Evolutionary conservation across 2,797 vertebrate species (phyloP).

Genomic region (Distichodus sexfasciatus): DNA sequence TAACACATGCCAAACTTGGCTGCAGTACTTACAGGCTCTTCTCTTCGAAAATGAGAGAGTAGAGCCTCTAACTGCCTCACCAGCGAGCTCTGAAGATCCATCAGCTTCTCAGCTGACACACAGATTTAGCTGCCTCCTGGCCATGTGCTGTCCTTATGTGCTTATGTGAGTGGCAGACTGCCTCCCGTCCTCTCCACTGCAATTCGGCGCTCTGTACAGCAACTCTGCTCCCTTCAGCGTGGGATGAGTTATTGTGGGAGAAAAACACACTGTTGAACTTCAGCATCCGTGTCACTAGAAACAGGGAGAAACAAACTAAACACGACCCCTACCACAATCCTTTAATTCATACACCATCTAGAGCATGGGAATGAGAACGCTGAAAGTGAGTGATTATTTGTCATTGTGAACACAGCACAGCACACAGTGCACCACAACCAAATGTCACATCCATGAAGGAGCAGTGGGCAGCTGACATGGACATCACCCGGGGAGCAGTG

Average conservation of each 20-base stretch:
- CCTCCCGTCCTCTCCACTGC: not conserved
- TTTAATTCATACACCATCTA: not conserved
- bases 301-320: not conserved
- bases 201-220: not conserved
- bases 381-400: no score
- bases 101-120: not conserved
- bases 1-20: not conserved
- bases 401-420: no score
- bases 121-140: conserved; percentile 7
- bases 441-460: no score
- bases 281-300: not conserved
- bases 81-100: not conserved
- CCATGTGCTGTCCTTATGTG: not conserved
- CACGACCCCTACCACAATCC: not conserved
- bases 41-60: not conserved
- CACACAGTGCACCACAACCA: no score
- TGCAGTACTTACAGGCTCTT: not conserved
- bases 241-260: not conserved
- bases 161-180: conserved; percentile 6
- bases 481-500: no score
- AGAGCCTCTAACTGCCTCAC: not conserved
- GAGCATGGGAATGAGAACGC: not conserved
- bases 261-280: not conserved
- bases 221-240: not conserved
- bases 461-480: no score